Conservation (phyloP, 2,888 invertebrate species). For the Erpobdella octoculata region DNA sequence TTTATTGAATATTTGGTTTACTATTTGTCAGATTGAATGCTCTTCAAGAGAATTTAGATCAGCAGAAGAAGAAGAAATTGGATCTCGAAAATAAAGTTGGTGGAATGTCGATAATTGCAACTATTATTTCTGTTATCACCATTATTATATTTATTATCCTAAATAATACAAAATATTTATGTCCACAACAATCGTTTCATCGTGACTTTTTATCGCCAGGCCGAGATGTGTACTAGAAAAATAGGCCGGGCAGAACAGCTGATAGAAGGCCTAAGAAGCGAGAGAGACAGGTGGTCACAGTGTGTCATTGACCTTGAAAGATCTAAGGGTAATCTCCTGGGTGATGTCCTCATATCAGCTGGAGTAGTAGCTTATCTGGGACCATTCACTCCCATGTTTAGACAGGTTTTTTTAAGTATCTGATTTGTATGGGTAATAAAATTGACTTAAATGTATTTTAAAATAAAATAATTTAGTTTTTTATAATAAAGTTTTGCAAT, state of each 20-base stretch:
- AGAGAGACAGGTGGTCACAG: constrained; percentile 51
- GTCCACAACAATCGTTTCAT: too few relatives aligned
- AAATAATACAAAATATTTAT: neutral
- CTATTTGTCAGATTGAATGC: constrained; percentile 50
- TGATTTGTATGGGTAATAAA: too few relatives aligned
- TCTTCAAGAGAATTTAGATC: constrained; percentile 50
- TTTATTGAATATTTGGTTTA: too few relatives aligned
- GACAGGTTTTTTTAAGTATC: too few relatives aligned
- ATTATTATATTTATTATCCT: too few relatives aligned
- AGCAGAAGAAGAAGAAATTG: constrained; percentile 51
- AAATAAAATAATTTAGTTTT: too few relatives aligned
- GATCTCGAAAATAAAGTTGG: constrained; percentile 48
- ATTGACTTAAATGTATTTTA: too few relatives aligned
- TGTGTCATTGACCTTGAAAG: constrained; percentile 47
- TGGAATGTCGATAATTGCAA: too few relatives aligned
- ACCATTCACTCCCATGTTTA: constrained; percentile 51
- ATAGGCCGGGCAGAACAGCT: constrained; percentile 53
- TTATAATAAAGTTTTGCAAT: too few relatives aligned
- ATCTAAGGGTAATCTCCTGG: constrained; percentile 53
- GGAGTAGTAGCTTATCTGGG: constrained; percentile 52
- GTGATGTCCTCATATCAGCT: constrained; percentile 62
- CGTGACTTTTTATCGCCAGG: too few relatives aligned
- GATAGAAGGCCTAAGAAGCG: constrained; percentile 53
- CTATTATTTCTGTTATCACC: neutral
- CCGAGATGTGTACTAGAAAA: constrained; percentile 52